These are phyloP conservation scores for Nyctalus aviator DNA, from an alignment of 2,797 vertebrate genomes.

Conservation along the genomic window DNA sequence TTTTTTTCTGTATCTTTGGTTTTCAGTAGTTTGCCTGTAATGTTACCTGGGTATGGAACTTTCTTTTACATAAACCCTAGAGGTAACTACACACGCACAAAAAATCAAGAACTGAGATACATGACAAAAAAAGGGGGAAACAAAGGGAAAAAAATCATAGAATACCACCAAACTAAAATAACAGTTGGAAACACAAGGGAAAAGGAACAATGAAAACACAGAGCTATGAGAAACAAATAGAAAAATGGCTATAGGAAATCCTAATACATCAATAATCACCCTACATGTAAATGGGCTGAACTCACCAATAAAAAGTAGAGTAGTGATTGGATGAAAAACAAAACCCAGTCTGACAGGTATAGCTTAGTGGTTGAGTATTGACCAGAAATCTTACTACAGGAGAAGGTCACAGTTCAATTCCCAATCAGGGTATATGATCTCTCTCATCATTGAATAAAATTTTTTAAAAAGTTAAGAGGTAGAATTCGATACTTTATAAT, in stretches of 20 bases:
- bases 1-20: conserved; percentile 1
- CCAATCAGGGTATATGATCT: too few relatives aligned
- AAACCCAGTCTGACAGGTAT: neutral
- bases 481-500: neutral
- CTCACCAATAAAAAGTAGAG: neutral
- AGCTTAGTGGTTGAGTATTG: too few relatives aligned
- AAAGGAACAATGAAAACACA: neutral
- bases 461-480: neutral
- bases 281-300: neutral
- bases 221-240: neutral
- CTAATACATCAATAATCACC: neutral
- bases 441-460: too few relatives aligned
- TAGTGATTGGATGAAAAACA: neutral
- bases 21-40: neutral
- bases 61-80: neutral
- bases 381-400: too few relatives aligned
- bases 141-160: neutral
- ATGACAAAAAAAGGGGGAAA: neutral
- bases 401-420: too few relatives aligned
- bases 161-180: neutral
- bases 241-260: neutral
- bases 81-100: neutral
- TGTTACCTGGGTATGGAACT: neutral
- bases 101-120: neutral
- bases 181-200: neutral